Percentiles rank a stretch among this genome's conserved stretches.
These are phyloP conservation scores for Dendronephthya gigantea DNA, from an alignment of 64 coral and sea anemone species.

Conservation along the genomic window DNA sequence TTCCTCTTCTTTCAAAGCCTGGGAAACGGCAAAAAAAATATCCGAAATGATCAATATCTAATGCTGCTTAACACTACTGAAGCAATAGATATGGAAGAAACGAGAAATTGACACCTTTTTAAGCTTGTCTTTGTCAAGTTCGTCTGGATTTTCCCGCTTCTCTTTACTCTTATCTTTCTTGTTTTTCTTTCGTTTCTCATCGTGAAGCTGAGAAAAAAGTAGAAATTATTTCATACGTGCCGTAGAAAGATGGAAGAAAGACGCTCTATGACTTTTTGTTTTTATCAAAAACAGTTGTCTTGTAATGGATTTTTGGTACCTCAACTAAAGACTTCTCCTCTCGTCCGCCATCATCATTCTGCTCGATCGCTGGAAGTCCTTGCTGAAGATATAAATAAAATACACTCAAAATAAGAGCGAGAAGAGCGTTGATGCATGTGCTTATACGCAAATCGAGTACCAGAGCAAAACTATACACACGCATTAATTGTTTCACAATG, in stretches of 20 bases:
- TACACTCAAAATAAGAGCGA: not conserved
- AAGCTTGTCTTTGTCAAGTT: not conserved
- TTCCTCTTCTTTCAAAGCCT: slow-evolving; percentile 84
- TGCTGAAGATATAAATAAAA: not conserved
- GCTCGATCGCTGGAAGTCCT: not conserved
- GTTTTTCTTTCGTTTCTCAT: not conserved
- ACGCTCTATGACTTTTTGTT: too few species aligned
- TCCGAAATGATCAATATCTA: too few species aligned
- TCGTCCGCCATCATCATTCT: not conserved
- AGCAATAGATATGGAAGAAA: not conserved
- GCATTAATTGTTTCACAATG: too few species aligned
- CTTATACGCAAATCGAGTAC: too few species aligned
- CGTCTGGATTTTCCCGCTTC: not conserved
- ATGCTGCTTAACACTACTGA: too few species aligned
- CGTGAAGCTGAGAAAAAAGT: not conserved
- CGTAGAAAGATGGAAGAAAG: too few species aligned
- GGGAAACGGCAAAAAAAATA: not conserved
- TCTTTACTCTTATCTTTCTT: not conserved
- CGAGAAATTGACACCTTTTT: not conserved
- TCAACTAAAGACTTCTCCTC: not conserved
- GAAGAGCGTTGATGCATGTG: too few species aligned
- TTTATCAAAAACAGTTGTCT: too few species aligned
- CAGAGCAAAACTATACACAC: too few species aligned
- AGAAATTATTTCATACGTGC: not conserved
- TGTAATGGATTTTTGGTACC: too few species aligned